Conservation (phyloP, 2,797 vertebrate genomes). For the Oreortyx pictus region DNA sequence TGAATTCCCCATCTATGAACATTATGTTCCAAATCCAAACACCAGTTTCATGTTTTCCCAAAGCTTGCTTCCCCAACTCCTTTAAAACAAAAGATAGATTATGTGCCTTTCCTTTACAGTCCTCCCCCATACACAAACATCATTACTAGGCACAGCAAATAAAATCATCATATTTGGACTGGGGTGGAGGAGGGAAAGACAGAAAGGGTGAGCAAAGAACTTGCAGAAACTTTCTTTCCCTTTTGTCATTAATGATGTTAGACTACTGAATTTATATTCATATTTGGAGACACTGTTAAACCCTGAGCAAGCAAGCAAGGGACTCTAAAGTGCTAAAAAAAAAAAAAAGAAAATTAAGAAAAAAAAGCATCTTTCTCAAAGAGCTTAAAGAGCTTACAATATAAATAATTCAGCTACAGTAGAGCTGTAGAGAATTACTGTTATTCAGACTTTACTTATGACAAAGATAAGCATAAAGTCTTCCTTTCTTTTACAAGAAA, state of each 20-base stretch:
- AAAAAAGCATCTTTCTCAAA: not conserved
- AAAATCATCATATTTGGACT: not conserved
- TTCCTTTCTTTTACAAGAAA: not conserved
- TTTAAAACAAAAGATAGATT: not conserved
- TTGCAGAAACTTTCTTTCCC: not conserved
- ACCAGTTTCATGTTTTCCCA: not conserved
- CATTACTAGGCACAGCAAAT: not conserved
- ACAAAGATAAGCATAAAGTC: not conserved
- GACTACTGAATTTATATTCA: not conserved
- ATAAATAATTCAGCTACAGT: conserved; percentile 9
- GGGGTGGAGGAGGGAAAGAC: not conserved
- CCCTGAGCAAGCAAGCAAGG: not conserved
- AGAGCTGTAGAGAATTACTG: not conserved
- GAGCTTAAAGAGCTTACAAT: not conserved
- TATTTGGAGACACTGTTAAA: not conserved
- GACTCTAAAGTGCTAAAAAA: not conserved
- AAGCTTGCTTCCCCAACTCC: not conserved
- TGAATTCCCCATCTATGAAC: not conserved
- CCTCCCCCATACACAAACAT: not conserved
- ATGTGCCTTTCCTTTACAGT: not conserved
- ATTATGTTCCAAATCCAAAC: not conserved
- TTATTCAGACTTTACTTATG: not conserved
- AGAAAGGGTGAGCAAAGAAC: not conserved
- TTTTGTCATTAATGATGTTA: not conserved
- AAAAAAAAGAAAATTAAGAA: not conserved